A percentile compares a stretch with the other conserved stretches of the same genome.
phyloP scores from a whole-genome alignment of 2,888 invertebrate genomes.

The Helicoverpa assulta region DNA sequence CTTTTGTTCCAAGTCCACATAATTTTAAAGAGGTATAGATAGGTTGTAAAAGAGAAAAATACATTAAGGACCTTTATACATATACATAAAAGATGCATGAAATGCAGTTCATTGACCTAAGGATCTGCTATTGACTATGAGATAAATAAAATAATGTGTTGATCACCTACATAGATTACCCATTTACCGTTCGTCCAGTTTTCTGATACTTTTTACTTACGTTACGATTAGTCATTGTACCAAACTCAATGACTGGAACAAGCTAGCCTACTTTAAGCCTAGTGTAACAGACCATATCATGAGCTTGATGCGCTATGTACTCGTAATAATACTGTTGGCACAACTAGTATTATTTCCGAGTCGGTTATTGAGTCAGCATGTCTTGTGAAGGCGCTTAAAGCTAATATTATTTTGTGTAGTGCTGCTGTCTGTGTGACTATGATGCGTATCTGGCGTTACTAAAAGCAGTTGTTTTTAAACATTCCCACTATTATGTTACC shows the following conservation, averaged over 20 bases:
- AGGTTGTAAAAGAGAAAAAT: slow-evolving; percentile 30
- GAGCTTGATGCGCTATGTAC: slow-evolving; percentile 67
- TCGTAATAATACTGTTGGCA: slow-evolving; percentile 58
- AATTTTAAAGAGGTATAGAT: slow-evolving; percentile 21
- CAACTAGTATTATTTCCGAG: slow-evolving; percentile 60
- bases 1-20: slow-evolving; percentile 37
- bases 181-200: slow-evolving; percentile 42
- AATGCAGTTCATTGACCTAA: slow-evolving; percentile 23
- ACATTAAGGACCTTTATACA: slow-evolving; percentile 11
- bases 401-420: slow-evolving; percentile 79
- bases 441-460: slow-evolving; percentile 85
- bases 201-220: slow-evolving; percentile 62
- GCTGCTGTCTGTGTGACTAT: slow-evolving; percentile 82
- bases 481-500: slow-evolving; percentile 83
- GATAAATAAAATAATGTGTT: slow-evolving; percentile 34
- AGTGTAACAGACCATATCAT: slow-evolving; percentile 63
- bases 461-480: slow-evolving; percentile 81
- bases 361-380: slow-evolving; percentile 68
- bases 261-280: slow-evolving; percentile 75
- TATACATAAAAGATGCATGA: slow-evolving; percentile 27
- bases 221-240: slow-evolving; percentile 58
- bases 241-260: slow-evolving; percentile 55
- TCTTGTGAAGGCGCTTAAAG: slow-evolving; percentile 80
- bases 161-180: slow-evolving; percentile 27
- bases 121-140: slow-evolving; percentile 50